Percentiles rank a stretch among this genome's conserved stretches.
These are phyloP conservation scores for Aulostomus chinensis DNA, from an alignment of 2,797 vertebrate species.

Conservation along the genomic window DNA sequence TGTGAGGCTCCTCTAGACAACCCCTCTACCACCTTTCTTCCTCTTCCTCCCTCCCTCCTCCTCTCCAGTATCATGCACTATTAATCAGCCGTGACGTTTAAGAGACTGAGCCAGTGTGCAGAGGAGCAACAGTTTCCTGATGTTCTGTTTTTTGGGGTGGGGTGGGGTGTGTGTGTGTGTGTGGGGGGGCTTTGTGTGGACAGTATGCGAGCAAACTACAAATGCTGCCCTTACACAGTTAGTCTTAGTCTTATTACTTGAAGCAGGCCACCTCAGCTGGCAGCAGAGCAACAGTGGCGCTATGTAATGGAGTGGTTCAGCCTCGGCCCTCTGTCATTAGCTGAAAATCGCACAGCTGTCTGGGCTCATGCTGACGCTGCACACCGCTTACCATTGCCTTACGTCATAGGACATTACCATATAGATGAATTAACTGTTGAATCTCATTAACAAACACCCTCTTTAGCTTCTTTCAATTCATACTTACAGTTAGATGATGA, in stretches of 20 bases:
- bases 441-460: conserved; percentile 31
- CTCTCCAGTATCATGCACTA: conserved; percentile 26
- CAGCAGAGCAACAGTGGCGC: conserved; percentile 25
- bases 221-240: conserved; percentile 36
- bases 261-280: conserved; percentile 25
- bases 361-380: conserved; percentile 55
- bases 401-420: conserved; percentile 58
- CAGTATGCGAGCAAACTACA: conserved; percentile 36
- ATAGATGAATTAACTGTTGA: conserved; percentile 52
- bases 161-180: not conserved
- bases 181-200: conserved; percentile 9
- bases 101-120: conserved; percentile 38
- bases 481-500: conserved; percentile 12
- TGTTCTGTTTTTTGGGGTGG: not conserved
- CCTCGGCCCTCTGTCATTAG: conserved; percentile 36
- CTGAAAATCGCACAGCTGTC: conserved; percentile 60
- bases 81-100: conserved; percentile 60
- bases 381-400: conserved; percentile 26
- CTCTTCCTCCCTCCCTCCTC: not conserved
- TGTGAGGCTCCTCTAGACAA: not conserved
- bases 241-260: conserved; percentile 23
- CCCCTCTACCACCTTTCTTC: not conserved
- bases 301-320: conserved; percentile 50
- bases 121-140: conserved; percentile 25
- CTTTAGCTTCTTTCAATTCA: conserved; percentile 19